Evolutionary conservation across 2,113 vertebrate genomes (phyloP), one percentile per base, ranked within the genome.

Genomic region (Ranitomeya variabilis): DNA sequence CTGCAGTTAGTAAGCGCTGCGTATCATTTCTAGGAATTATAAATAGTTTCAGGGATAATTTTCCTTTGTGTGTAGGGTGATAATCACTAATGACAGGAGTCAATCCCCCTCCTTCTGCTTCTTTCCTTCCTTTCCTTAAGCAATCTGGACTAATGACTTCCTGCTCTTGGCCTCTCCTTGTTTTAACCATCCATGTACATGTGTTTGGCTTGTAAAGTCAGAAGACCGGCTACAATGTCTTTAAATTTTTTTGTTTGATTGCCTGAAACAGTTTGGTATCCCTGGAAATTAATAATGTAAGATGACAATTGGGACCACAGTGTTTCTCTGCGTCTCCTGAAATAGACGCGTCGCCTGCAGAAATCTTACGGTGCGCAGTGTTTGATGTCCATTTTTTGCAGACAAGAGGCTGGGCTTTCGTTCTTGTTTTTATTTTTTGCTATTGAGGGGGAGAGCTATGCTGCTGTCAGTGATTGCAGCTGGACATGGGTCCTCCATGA

Each of bases 111-210:
- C 12, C 19, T 13, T 51, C 66, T 26, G 2, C 19, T 11, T 11
- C 64, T 21, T 77, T 69, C 67, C 13, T 52, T 45, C 37, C 16
- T 77, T 77, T 74, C 74, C 0, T 78, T 54, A 78, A 78, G 19
- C 51, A 78, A 13, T 78, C 51, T 78, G 1, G 15, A n/a, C 8
- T 78, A 54, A 78, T 16, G 76, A 78, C 76, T 78, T 78, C 19
- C 76, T n/a, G 76, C 73, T 45, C 19, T 69, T 19, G 73, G 73
- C 45, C 76, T 78, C 71, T 51, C 71, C 71, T 74, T 74, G 45
- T 74, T 26, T 74, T 45, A 18, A 8, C 16, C 71, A 37, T 18
- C 71, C 16, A 19, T 10, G 12, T 74, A 74, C 69, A 16, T 7
- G 14, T 51, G 7, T 74, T 18, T 9, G 4, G 16, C 71, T 15